phyloP scores from a whole-genome alignment of 2,797 vertebrate genomes.

The Sebastiscus albofasciatus region DNA sequence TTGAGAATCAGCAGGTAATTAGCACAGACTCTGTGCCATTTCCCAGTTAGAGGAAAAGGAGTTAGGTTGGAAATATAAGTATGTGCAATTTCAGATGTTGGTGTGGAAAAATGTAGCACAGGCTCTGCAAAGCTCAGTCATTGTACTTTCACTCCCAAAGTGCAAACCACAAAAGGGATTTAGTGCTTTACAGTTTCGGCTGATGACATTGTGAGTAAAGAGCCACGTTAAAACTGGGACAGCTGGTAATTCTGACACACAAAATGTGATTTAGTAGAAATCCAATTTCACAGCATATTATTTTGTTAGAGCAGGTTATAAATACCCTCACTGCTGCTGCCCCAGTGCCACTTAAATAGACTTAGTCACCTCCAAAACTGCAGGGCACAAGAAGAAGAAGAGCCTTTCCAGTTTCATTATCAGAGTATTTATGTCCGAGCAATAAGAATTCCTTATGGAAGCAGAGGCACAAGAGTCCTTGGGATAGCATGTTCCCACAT shows the following conservation, averaged over 20 bases:
- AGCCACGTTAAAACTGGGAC: slow-evolving; percentile 50
- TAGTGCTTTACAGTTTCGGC: slow-evolving; percentile 7
- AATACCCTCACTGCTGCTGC: slow-evolving; percentile 24
- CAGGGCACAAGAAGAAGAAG: neutral
- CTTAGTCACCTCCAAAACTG: slow-evolving; percentile 15
- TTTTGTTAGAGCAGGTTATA: slow-evolving; percentile 41
- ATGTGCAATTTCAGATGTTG: slow-evolving; percentile 7
- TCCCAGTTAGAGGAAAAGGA: slow-evolving; percentile 12
- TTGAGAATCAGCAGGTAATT: slow-evolving; percentile 71
- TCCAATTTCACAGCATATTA: slow-evolving; percentile 61
- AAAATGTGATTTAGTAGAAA: slow-evolving; percentile 64
- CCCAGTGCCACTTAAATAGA: neutral
- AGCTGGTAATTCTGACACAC: slow-evolving; percentile 48
- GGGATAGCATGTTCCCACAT: neutral
- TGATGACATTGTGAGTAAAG: slow-evolving; percentile 25
- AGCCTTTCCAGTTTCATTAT: slow-evolving; percentile 9
- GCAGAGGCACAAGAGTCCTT: neutral
- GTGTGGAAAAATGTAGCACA: neutral
- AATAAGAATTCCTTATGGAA: neutral
- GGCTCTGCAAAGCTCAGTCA: neutral
- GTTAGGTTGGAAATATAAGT: neutral
- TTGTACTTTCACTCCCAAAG: neutral
- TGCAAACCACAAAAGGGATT: slow-evolving; percentile 30
- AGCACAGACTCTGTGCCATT: slow-evolving; percentile 33
- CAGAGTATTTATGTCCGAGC: neutral